Base-by-base conservation (phyloP, 2,797 vertebrate species). In the Synaphobranchus kaupii region DNA sequence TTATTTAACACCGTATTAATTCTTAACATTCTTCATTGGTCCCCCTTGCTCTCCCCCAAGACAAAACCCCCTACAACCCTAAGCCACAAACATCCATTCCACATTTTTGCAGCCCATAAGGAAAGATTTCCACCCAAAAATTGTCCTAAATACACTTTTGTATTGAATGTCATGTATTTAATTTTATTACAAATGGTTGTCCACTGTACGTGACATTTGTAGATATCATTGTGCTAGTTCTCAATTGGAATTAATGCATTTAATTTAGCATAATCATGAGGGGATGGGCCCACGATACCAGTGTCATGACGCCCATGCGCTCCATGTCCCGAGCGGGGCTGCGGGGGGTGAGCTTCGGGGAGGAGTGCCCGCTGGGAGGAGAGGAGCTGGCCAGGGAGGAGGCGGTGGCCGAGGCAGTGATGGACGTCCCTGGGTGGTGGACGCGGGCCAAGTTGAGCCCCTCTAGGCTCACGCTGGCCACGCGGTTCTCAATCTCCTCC, bases 401-500 rank as follows among this genome's bases (percentile, higher is more conserved):
- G 73, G 98, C 98, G 0, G 99, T 99, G 87, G 98, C 97, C 0
- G 99, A 99, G 93, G 97, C 98, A 88, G 99, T 98, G 89, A 99
- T 99, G 90, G 97, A 99, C 90, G 97, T 96, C 48, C 97, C 98
- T 48, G 97, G 96, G 93, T 99, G 97, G 92, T 98, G 98, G 87
- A 98, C 96, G 86, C 98, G 96, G 0, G 98, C 98, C 90, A 99
- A 94, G 92, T 99, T 99, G 87, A 99, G 95, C 12, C 99, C 98
- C 94, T 99, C 99, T 4, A 99, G 95, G 92, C 98, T 99, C 87
- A 99, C 98, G 0, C 99, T 99, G 85, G 98, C 98, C 87, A 99
- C 99, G 47, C 99, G 97, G 84, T 99, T 98, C 92, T 99, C 99
- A 31, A 99, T 99, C 95, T 99, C 99, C 93, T 99, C 99, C 0